phyloP scores from a whole-genome alignment of 2,888 invertebrate genomes.

The Tortricodes alternella region DNA sequence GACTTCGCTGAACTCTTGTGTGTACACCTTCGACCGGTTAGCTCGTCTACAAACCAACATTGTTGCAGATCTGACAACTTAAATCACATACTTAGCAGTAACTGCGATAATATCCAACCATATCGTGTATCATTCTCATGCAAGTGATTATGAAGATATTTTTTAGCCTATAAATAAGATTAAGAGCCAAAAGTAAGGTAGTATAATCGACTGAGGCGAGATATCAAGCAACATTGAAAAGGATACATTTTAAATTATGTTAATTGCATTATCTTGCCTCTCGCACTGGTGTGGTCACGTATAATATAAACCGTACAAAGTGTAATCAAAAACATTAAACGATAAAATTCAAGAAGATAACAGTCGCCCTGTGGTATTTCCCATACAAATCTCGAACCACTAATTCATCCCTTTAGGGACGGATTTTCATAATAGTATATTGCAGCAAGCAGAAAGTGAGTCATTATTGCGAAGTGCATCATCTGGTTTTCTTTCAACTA shows the following conservation, averaged over 20 bases:
- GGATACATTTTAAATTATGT: not conserved
- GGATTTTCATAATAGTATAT: too few relatives aligned
- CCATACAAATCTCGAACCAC: too few relatives aligned
- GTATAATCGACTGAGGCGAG: not conserved
- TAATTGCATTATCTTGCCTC: too few relatives aligned
- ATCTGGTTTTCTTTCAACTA: too few relatives aligned
- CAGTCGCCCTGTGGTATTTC: too few relatives aligned
- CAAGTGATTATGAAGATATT: not conserved
- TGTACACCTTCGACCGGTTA: not conserved
- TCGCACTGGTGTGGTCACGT: too few relatives aligned
- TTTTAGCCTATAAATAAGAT: conserved; percentile 6
- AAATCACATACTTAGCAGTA: not conserved
- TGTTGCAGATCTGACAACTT: not conserved
- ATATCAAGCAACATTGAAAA: not conserved
- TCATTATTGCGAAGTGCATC: too few relatives aligned
- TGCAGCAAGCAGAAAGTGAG: too few relatives aligned
- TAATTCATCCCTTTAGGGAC: too few relatives aligned
- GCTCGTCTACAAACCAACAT: not conserved
- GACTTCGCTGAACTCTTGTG: not conserved
- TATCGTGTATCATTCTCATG: not conserved
- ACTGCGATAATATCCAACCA: not conserved
- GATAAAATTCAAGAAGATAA: too few relatives aligned
- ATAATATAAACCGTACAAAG: too few relatives aligned
- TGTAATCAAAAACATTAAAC: too few relatives aligned
- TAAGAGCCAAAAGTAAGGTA: not conserved